phyloP scores from a whole-genome alignment of 1,140 invertebrate species.

The Drosophila burlai region DNA sequence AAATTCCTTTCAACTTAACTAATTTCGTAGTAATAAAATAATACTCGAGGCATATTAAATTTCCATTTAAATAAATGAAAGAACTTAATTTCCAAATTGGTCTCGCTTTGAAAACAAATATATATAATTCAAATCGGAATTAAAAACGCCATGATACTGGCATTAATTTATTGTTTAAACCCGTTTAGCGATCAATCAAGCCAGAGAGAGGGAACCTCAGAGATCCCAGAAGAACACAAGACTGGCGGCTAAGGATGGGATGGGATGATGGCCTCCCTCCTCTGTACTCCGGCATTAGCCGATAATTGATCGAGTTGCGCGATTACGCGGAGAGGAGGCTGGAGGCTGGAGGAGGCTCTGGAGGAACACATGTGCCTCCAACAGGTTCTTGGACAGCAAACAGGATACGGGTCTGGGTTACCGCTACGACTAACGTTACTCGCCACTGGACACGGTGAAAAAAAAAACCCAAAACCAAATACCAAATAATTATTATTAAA shows the following conservation, averaged over 20 bases:
- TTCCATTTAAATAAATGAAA: neutral
- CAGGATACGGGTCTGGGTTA: constrained; percentile 30
- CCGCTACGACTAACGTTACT: constrained; percentile 24
- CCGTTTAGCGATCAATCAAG: constrained; percentile 5
- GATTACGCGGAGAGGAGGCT: constrained; percentile 17
- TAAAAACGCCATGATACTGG: neutral
- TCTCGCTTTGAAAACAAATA: neutral
- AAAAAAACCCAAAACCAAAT: neutral
- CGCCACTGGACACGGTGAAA: neutral
- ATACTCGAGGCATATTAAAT: neutral
- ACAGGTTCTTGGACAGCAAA: constrained; percentile 19
- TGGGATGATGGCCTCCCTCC: neutral
- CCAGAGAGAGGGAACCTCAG: no score
- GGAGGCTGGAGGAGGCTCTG: neutral
- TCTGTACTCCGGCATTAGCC: constrained; percentile 3
- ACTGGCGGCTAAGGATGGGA: neutral
- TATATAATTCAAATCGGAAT: neutral
- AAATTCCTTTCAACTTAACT: no score
- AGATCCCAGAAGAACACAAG: neutral
- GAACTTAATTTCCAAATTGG: neutral
- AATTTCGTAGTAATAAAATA: no score
- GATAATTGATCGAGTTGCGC: constrained; percentile 28
- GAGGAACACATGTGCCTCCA: constrained; percentile 17
- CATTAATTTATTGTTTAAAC: constrained; percentile 2
- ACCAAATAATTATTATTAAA: neutral